Base-by-base conservation (phyloP, 2,888 invertebrate species). In the Margaritifera margaritifera region DNA sequence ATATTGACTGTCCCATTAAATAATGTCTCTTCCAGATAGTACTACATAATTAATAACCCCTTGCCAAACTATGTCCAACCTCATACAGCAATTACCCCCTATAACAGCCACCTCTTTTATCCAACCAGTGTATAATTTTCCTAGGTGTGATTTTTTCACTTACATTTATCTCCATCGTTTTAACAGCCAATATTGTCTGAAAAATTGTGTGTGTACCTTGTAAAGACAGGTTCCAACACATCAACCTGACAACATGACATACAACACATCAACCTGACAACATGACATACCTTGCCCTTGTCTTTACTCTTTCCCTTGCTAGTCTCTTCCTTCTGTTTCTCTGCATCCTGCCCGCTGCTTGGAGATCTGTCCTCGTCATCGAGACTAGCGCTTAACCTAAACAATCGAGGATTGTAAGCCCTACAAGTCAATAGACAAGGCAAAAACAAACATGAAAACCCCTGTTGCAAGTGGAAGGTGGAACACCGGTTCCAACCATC, bases 341-440 rank as follows among this genome's bases (percentile, higher is more conserved):
- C 66, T 68, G 73, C 55, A 22, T 57, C 50, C 53, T 70, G 65
- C 63, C 53, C 19, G 62, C 59, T 24, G 75, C 76, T 20, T 74
- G 66, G 31, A 42, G 62, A 6, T 61, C 58, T 6, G 69, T 63
- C 19, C 50, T 68, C 62, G 27, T 53, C 65, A 15, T 72, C 72
- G 5, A 72, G 69, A 54, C 66, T 68, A 67, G 64, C 69, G 54
- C 78, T 75, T 69, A 81, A 81, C 79, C 81, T 81, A 81, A 81
- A 81, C 78, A 81, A 78, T 75, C 81, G 78, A 69, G 81, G 81
- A 77, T 81, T 81, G 81, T 81, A 81, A 74, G 79, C 79, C 78
- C 81, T 81, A 78, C 75, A 76, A 72, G 71, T 74, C 73, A 77
- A 74, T 50, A 65, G 66, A 80, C 74, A 75, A 74, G 68, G 75